Evolutionary conservation across 37 sponge, comb jelly and placozoan genomes (phyloP).

Genomic region (Diacarnus erythraeanus): DNA sequence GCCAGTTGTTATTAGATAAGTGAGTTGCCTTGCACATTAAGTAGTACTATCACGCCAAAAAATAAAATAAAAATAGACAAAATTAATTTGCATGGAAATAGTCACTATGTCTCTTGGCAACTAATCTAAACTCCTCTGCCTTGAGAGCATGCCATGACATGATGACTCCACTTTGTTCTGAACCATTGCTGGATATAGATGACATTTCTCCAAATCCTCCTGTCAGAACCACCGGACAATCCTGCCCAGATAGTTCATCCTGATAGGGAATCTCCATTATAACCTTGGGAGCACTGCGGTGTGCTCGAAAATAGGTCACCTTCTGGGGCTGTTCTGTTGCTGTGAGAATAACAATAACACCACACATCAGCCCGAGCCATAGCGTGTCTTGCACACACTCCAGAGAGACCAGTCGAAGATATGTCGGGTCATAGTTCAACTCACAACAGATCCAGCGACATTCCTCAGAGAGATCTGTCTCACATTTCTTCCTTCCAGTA

Average conservation of each 20-base stretch:
- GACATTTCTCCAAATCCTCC: constrained; percentile 71
- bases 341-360: constrained; percentile 62
- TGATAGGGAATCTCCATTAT: constrained; percentile 46
- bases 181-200: not conserved
- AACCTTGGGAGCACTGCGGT: constrained; percentile 51
- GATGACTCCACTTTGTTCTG: constrained; percentile 38
- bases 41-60: too few relatives aligned
- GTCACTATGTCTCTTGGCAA: constrained; percentile 31
- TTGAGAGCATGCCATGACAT: constrained; percentile 73
- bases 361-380: constrained; percentile 70
- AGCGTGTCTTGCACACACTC: constrained; percentile 52
- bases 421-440: constrained; percentile 16
- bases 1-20: too few relatives aligned
- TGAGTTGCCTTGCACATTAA: too few relatives aligned
- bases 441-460: constrained; percentile 48
- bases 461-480: constrained; percentile 29
- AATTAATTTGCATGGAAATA: not conserved
- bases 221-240: constrained; percentile 48
- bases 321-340: constrained; percentile 29
- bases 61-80: not conserved
- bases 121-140: constrained; percentile 26
- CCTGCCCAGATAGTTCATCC: not conserved
- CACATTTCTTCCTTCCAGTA: constrained; percentile 12
- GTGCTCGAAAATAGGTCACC: constrained; percentile 57
- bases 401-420: constrained; percentile 58